phyloP scores from a whole-genome alignment of 2,797 vertebrate species.

The Sciurus vulgaris region DNA sequence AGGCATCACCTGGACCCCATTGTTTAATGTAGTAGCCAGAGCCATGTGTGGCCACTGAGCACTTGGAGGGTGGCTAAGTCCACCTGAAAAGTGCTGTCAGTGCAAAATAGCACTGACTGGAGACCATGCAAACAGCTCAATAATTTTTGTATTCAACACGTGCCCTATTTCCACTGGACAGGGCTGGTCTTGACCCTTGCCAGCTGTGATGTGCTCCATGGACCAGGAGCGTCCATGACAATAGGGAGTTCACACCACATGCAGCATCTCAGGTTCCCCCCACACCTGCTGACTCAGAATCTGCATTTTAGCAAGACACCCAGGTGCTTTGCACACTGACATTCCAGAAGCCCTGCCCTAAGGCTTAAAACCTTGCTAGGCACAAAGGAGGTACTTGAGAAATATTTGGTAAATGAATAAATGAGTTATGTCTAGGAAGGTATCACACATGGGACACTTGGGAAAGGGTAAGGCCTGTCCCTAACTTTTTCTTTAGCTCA shows the following conservation, averaged over 20 bases:
- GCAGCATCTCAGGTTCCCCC: background rate
- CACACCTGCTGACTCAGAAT: background rate
- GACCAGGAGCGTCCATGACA: background rate
- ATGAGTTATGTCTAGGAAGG: background rate
- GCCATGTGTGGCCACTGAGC: background rate
- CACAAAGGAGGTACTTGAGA: background rate
- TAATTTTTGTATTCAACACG: background rate
- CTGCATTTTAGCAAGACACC: background rate
- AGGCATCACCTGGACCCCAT: background rate
- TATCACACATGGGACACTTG: background rate
- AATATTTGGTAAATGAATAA: slow-evolving; percentile 2
- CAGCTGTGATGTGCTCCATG: fast-evolving
- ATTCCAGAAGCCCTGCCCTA: background rate
- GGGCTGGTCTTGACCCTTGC: background rate
- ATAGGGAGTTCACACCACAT: background rate
- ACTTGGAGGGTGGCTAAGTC: background rate
- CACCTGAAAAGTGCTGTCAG: background rate
- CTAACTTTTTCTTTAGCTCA: background rate
- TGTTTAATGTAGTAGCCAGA: background rate
- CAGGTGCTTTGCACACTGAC: background rate
- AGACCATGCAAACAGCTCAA: background rate
- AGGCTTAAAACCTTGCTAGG: background rate
- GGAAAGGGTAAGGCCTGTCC: background rate
- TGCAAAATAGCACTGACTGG: background rate
- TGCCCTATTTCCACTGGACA: background rate